Evolutionary conservation across 2,113 vertebrate genomes (phyloP), one percentile per base, ranked within the genome.

Genomic region (Petrocephalus zakoni): DNA sequence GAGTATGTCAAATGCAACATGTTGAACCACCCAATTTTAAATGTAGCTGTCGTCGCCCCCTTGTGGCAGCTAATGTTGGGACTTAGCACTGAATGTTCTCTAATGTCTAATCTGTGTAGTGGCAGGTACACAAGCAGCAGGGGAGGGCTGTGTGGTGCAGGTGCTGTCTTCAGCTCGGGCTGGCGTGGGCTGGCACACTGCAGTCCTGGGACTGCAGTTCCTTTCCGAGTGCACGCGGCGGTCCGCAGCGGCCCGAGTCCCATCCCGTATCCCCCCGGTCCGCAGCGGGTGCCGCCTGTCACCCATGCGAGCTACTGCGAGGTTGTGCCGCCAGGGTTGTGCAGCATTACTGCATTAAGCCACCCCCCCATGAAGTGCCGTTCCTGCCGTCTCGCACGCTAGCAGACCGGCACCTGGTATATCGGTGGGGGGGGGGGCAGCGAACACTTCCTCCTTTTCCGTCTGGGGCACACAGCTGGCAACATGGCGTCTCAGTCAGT

Each of bases 271-370:
- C 53, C 53, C 10, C 42, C 42, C 42, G 42, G 42, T 3, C 47
- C 47, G n/a, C 61, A 68, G n/a, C 9, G 61, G 25, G 10, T 68
- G 10, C 61, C 61, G 9, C n/a, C n/a, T 29, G 0, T 64, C n/a
- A 64, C 3, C 61, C n/a, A 29, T 11, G 8, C 61, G n/a, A n/a
- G n/a, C 58, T 84, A 68, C 81, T 42, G 88, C 91, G 89, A 89
- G 83, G 22, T 17, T 47, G 34, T 91, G 89, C 92, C 90, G 91
- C 87, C 29, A 85, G 55, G 84, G 61, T 72, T 87, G 86, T 89
- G 75, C 87, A 81, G 55, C 58, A 15, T 86, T 90, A 89, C 91
- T 89, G 92, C 90, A 92, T 52, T 89, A 68, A 89, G 22, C 46
- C 19, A 11, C 75, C 72, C 72, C 34, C 72, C 72, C 6, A 19